Percentiles rank a stretch among this genome's conserved stretches.
Evolutionary conservation across 2,888 invertebrate species (phyloP).

Genomic region (Trichacis sp.): DNA sequence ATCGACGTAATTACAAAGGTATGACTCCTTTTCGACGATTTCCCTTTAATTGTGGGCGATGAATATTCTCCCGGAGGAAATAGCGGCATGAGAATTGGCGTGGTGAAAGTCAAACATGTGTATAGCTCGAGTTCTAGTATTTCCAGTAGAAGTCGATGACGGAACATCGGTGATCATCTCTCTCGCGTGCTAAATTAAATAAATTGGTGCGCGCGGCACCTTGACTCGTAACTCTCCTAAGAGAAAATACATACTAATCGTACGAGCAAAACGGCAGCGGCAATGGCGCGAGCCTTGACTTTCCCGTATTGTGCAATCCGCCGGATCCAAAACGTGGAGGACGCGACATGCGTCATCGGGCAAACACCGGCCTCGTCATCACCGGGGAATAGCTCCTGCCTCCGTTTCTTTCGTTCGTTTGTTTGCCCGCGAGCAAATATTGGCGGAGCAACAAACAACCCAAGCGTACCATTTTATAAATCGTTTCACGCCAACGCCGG

Average conservation of each 20-base stretch:
- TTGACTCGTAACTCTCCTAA: no score
- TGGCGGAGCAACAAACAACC: background rate
- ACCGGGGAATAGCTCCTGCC: conserved; percentile 12
- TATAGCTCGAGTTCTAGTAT: background rate
- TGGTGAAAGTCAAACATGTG: conserved; percentile 4
- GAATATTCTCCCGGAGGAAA: background rate
- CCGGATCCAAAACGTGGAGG: conserved; percentile 40
- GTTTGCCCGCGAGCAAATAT: background rate
- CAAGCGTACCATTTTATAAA: background rate
- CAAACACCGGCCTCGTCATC: conserved; percentile 26
- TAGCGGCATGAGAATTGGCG: background rate
- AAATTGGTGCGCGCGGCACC: no score
- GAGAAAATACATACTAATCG: no score
- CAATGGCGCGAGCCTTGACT: conserved; percentile 40
- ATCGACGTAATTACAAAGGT: no score
- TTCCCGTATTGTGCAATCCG: conserved; percentile 40
- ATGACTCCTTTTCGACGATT: background rate
- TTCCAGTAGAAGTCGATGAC: background rate
- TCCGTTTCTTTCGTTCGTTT: conserved; percentile 17
- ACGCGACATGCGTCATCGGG: conserved; percentile 38
- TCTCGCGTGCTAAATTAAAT: no score
- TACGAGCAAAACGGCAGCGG: no score
- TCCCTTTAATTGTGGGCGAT: background rate
- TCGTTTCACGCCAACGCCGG: no score
- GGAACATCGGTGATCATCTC: background rate